These are phyloP conservation scores for Pygmarrhopalites habei DNA, from an alignment of 1,140 invertebrate species.

Conservation along the genomic window DNA sequence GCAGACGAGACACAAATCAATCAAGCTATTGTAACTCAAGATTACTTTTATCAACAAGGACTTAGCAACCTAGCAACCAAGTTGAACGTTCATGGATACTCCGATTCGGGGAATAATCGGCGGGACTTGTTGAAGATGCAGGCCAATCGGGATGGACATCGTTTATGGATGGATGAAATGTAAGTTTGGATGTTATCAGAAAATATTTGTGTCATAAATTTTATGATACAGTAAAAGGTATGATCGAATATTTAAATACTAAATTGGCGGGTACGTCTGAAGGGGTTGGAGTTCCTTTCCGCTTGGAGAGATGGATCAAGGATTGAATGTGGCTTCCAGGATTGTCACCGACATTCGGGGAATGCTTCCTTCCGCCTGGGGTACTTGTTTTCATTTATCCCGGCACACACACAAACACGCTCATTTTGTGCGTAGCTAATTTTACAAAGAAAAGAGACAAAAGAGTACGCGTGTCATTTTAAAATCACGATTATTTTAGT, in stretches of 20 bases:
- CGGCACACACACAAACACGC: not conserved
- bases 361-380: constrained; percentile 31
- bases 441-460: no score
- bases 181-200: not conserved
- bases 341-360: constrained; percentile 27
- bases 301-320: constrained; percentile 29
- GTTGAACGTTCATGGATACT: constrained; percentile 29
- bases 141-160: constrained; percentile 7
- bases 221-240: not conserved
- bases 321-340: constrained; percentile 16
- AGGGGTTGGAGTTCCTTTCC: constrained; percentile 26
- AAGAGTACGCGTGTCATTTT: not conserved
- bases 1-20: constrained; percentile 34
- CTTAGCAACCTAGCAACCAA: constrained; percentile 16
- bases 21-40: constrained; percentile 22
- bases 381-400: no score
- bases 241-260: not conserved
- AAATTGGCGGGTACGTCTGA: no score
- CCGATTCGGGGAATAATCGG: constrained; percentile 2
- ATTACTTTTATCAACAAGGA: constrained; percentile 15
- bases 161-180: constrained; percentile 30
- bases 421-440: not conserved
- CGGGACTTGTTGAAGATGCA: constrained; percentile 1
- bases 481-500: constrained; percentile 14
- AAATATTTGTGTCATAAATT: not conserved